Evolutionary conservation across 2,797 vertebrate genomes (phyloP).

Genomic region (Odontamblyopus rebecca): DNA sequence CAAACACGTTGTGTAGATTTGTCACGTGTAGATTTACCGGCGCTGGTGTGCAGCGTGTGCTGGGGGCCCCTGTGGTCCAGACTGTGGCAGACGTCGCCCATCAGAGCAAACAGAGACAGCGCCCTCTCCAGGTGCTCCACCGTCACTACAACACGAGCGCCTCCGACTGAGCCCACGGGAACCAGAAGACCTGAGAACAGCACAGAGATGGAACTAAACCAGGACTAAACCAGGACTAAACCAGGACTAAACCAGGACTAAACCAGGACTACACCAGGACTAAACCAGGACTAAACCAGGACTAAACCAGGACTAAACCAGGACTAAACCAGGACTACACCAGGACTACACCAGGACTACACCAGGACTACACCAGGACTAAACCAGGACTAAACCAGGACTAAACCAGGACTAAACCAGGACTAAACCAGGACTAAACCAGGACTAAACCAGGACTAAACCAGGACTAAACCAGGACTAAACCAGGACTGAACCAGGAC

Average conservation of each 20-base stretch:
- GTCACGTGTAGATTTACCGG: constrained; percentile 45
- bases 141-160: constrained; percentile 83
- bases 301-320: not conserved
- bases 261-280: not conserved
- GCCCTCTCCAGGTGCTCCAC: constrained; percentile 89
- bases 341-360: no score
- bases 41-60: constrained; percentile 71
- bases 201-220: not conserved
- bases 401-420: no score
- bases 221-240: not conserved
- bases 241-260: not conserved
- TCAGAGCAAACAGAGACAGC: constrained; percentile 82
- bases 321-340: no score
- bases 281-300: not conserved
- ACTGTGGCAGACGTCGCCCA: constrained; percentile 89
- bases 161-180: constrained; percentile 63
- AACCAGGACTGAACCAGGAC: no score
- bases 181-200: constrained; percentile 84
- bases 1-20: no score
- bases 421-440: no score
- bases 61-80: constrained; percentile 85
- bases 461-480: no score
- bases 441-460: no score
- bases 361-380: no score
- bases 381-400: not conserved